Conservation (phyloP, 2,797 vertebrate genomes). For the Nyctibius grandis region DNA sequence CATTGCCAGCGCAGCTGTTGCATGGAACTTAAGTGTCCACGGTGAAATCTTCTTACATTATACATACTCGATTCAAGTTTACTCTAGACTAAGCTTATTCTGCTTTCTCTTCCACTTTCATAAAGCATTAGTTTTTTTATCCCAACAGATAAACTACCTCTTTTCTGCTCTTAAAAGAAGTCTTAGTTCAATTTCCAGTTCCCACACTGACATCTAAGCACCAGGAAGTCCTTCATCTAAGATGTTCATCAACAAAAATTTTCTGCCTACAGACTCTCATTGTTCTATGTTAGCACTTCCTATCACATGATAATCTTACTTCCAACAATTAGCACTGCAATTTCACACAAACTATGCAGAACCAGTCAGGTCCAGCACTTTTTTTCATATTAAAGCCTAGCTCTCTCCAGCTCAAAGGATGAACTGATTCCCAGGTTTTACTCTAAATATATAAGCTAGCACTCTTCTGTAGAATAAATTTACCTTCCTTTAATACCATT, state of each 20-base stretch:
- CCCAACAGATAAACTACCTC: neutral
- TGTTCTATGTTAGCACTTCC: neutral
- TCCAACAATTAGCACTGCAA: neutral
- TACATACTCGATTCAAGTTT: neutral
- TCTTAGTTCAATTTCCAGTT: neutral
- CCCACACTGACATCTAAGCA: neutral
- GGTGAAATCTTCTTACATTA: neutral
- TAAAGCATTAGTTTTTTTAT: neutral
- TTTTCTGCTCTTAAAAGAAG: neutral
- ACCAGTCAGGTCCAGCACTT: neutral
- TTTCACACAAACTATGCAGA: neutral
- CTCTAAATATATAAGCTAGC: neutral
- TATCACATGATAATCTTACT: neutral
- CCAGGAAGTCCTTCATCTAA: neutral
- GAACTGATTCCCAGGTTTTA: neutral
- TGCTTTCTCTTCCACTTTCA: neutral
- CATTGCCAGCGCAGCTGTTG: neutral
- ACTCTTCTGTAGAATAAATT: neutral
- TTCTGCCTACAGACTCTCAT: neutral
- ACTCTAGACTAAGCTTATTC: neutral
- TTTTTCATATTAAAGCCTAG: neutral
- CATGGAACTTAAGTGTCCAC: neutral
- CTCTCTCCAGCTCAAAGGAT: neutral
- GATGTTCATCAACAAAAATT: neutral
- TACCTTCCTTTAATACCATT: constrained; percentile 46